A percentile compares a stretch with the other conserved stretches of the same genome.
Evolutionary conservation across 2,888 invertebrate species (phyloP).

Genomic region (Ypsolopha sequella): DNA sequence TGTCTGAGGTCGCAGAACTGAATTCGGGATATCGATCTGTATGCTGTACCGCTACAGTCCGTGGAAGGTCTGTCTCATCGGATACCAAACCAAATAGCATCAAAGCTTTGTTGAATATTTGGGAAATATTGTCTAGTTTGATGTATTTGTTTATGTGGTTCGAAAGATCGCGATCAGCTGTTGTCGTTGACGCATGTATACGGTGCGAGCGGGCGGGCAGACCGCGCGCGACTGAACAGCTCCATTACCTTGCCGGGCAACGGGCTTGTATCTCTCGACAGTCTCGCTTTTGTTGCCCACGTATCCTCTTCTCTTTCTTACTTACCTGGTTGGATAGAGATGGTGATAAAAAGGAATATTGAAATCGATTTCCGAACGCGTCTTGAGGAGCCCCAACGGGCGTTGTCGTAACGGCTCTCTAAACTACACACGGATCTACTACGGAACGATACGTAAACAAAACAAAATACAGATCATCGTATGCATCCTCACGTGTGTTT

Average conservation of each 20-base stretch:
- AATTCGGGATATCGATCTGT: conserved; percentile 52
- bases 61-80: conserved; percentile 14
- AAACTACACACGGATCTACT: conserved; percentile 53
- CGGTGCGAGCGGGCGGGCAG: conserved; percentile 38
- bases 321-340: neutral
- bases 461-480: conserved; percentile 23
- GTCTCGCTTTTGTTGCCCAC: neutral
- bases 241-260: neutral
- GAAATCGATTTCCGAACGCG: neutral
- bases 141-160: conserved; percentile 30
- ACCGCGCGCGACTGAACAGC: conserved; percentile 50
- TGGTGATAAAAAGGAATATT: neutral
- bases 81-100: neutral
- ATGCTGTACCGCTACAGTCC: conserved; percentile 25
- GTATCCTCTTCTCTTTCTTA: neutral
- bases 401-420: conserved; percentile 41
- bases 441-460: conserved; percentile 55
- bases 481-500: neutral
- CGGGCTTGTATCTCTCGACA: no score
- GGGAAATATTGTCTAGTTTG: conserved; percentile 9
- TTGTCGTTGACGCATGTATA: conserved; percentile 22
- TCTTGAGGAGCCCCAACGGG: neutral
- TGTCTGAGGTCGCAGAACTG: conserved; percentile 33
- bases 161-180: conserved; percentile 48
- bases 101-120: conserved; percentile 5